Evolutionary conservation across 2,888 invertebrate genomes (phyloP).

Genomic region (Heliconius ismenius): DNA sequence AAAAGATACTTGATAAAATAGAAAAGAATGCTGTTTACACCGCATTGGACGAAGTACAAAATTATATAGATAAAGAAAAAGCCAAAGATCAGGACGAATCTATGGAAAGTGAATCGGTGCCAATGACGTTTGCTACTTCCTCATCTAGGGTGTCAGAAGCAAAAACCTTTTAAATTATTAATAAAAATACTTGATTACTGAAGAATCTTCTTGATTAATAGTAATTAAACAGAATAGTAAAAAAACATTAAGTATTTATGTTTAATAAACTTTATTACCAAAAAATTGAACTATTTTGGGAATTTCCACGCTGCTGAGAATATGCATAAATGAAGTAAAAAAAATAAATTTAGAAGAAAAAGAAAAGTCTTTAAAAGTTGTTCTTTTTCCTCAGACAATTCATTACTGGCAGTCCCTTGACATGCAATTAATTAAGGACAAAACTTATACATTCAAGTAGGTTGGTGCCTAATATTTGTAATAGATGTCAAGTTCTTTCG

Average conservation of each 20-base stretch:
- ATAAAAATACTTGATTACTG: slow-evolving; percentile 23
- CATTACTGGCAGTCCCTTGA: not conserved
- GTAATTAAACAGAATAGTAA: not conserved
- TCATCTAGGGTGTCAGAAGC: slow-evolving; percentile 8
- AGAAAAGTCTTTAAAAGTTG: not conserved
- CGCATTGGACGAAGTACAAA: slow-evolving; percentile 52
- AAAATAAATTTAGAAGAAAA: too few relatives aligned
- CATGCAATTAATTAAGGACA: not conserved
- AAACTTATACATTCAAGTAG: not conserved
- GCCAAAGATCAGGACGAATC: slow-evolving; percentile 34
- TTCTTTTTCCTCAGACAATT: not conserved
- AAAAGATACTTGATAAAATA: slow-evolving; percentile 73
- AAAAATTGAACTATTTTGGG: not conserved
- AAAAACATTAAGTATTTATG: slow-evolving; percentile 8
- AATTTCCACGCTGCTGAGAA: not conserved
- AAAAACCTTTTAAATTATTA: slow-evolving; percentile 8
- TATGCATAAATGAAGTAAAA: not conserved
- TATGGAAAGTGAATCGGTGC: slow-evolving; percentile 37
- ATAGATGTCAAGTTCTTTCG: not conserved
- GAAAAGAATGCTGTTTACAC: slow-evolving; percentile 71
- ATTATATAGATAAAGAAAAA: slow-evolving; percentile 47
- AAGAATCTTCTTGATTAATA: not conserved
- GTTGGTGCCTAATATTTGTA: not conserved
- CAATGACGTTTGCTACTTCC: slow-evolving; percentile 18
- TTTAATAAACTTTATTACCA: not conserved